These are phyloP conservation scores for Pseudomugil tenellus DNA, from an alignment of 2,797 vertebrate species.

Conservation along the genomic window DNA sequence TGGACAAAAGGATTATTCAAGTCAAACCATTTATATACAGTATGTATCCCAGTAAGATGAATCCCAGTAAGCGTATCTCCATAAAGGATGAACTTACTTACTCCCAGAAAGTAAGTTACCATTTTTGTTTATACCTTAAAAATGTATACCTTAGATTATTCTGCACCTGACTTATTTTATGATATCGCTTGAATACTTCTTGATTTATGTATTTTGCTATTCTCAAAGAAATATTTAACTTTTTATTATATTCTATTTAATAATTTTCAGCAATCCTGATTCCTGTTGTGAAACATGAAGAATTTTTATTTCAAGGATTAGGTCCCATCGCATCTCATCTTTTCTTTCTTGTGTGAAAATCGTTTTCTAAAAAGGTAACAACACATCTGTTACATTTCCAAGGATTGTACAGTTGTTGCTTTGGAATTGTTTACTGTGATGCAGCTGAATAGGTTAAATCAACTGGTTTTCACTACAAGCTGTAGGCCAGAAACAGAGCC, in stretches of 20 bases:
- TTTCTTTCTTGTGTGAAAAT: neutral
- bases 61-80: too few species aligned
- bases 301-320: too few species aligned
- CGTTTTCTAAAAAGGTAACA: neutral
- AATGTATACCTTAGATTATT: neutral
- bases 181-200: neutral
- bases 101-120: too few species aligned
- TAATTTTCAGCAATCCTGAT: too few species aligned
- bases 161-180: neutral
- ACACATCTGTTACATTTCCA: neutral
- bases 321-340: too few species aligned
- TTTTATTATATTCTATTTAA: neutral
- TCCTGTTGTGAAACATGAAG: too few species aligned
- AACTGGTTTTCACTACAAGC: constrained; percentile 25
- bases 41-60: neutral
- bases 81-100: too few species aligned
- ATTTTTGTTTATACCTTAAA: neutral
- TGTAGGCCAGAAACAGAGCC: constrained; percentile 2
- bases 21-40: neutral
- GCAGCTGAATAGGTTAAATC: constrained; percentile 1
- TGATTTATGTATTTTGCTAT: neutral
- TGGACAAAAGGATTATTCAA: neutral
- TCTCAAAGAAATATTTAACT: neutral
- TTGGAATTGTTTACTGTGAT: constrained; percentile 1
- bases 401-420: neutral